phyloP scores from a whole-genome alignment of 2,113 vertebrate genomes.

The Ariopsis seemanni region DNA sequence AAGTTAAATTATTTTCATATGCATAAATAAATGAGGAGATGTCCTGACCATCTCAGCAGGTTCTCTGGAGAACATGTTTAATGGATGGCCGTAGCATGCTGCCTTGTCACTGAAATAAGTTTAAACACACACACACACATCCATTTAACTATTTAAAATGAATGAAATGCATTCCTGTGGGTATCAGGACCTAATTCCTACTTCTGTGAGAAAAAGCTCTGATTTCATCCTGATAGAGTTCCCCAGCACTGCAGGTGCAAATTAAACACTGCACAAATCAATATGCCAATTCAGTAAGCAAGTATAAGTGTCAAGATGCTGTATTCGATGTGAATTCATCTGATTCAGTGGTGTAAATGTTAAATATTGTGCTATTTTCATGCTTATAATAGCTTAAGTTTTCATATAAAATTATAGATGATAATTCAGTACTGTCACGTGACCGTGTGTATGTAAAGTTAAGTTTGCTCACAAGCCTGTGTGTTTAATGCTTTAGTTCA shows the following conservation, averaged over 20 bases:
- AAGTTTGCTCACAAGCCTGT: not conserved
- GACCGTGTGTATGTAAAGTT: not conserved
- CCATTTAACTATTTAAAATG: not conserved
- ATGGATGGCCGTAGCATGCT: not conserved
- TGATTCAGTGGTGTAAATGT: not conserved
- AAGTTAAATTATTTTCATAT: not conserved
- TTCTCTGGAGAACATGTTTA: not conserved
- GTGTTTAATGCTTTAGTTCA: not conserved
- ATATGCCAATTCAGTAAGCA: not conserved
- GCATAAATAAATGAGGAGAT: not conserved
- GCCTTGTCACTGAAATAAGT: conserved; percentile 4
- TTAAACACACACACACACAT: not conserved
- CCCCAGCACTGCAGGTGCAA: not conserved
- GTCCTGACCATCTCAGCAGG: conserved; percentile 34
- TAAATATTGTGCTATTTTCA: not conserved
- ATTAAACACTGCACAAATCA: not conserved
- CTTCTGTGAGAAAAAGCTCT: not conserved
- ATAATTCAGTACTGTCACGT: not conserved
- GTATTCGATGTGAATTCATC: not conserved
- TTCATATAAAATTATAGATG: not conserved
- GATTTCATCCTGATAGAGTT: too few relatives aligned
- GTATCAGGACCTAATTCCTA: not conserved
- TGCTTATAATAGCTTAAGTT: too few relatives aligned
- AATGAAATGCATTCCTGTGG: not conserved
- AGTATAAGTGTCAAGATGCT: not conserved